These are phyloP conservation scores for Eublepharis macularius DNA, from an alignment of 2,113 vertebrate species.

Conservation along the genomic window DNA sequence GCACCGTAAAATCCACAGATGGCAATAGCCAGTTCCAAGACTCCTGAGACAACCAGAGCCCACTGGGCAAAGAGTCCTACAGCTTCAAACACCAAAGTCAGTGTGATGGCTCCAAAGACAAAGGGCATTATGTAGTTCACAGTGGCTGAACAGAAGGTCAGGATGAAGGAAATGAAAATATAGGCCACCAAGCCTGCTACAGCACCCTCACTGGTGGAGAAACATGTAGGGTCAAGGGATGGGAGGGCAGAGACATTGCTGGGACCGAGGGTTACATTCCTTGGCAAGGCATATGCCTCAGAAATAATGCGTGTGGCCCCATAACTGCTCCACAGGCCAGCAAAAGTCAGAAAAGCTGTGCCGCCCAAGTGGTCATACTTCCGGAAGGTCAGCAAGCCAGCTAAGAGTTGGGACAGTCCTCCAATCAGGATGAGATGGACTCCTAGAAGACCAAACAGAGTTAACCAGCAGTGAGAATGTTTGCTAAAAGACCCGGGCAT, in stretches of 20 bases:
- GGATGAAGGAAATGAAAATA: conserved; percentile 80
- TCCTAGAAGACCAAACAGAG: conserved; percentile 66
- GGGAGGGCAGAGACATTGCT: conserved; percentile 15
- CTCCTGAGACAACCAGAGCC: conserved; percentile 80
- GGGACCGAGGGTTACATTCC: not conserved
- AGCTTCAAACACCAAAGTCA: conserved; percentile 84
- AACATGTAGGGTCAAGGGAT: not conserved
- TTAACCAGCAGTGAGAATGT: not conserved
- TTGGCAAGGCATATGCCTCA: conserved; percentile 47
- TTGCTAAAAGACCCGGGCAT: not conserved
- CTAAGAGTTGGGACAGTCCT: conserved; percentile 84
- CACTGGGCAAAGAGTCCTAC: conserved; percentile 75
- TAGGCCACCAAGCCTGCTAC: conserved; percentile 85
- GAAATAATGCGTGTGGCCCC: conserved; percentile 82
- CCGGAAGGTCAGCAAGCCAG: conserved; percentile 85
- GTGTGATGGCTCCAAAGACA: conserved; percentile 84
- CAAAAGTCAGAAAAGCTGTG: conserved; percentile 85
- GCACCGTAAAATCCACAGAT: conserved; percentile 84
- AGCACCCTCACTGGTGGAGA: conserved; percentile 67
- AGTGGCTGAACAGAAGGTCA: conserved; percentile 88
- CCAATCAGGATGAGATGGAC: conserved; percentile 88
- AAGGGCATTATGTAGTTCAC: conserved; percentile 91
- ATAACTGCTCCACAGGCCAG: conserved; percentile 86
- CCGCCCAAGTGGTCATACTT: conserved; percentile 88
- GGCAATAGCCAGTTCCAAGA: conserved; percentile 82